Conservation (phyloP, 2,113 vertebrate genomes). For the Colius striatus region DNA sequence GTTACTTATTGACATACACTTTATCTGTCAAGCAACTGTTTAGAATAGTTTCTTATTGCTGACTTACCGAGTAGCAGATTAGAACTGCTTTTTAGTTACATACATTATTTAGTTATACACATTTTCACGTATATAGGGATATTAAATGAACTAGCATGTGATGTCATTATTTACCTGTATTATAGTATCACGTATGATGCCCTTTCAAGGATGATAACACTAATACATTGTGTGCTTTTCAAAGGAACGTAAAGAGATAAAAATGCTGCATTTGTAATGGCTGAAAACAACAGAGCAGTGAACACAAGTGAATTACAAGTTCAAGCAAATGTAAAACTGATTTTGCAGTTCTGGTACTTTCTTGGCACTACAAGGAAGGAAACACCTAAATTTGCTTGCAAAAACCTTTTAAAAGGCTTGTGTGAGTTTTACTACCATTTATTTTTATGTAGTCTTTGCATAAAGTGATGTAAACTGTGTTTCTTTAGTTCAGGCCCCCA, state of each 20-base stretch:
- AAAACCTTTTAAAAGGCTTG: background rate
- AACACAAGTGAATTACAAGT: no score
- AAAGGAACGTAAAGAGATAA: background rate
- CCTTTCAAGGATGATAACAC: background rate
- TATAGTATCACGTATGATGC: background rate
- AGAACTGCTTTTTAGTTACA: background rate
- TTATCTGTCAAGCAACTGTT: background rate
- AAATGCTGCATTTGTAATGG: background rate
- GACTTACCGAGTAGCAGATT: background rate
- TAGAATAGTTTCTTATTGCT: background rate
- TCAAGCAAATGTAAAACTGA: no score
- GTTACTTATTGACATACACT: background rate
- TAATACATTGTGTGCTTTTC: fast-evolving
- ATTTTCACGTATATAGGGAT: no score
- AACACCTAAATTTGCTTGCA: background rate
- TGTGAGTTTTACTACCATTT: background rate
- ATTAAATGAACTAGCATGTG: background rate
- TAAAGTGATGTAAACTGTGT: background rate
- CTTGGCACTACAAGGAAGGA: background rate
- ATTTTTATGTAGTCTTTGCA: background rate
- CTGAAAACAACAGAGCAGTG: background rate
- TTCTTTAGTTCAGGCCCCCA: background rate
- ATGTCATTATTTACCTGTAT: background rate
- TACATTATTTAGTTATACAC: no score
- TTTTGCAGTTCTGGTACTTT: background rate